These are phyloP conservation scores for Cataglyphis altisquamis DNA, from an alignment of 2,888 invertebrate species.

Conservation along the genomic window DNA sequence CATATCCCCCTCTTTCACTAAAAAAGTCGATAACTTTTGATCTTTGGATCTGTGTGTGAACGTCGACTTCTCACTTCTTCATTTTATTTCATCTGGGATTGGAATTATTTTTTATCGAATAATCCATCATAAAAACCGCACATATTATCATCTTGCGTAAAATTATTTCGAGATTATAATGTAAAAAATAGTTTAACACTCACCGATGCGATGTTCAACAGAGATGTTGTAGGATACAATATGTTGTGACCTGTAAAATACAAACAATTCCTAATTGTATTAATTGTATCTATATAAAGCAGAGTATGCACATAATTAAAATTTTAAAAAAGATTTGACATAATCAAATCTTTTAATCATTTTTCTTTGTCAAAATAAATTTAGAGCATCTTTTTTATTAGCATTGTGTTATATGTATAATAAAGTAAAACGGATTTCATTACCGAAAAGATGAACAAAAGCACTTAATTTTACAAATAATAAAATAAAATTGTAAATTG, in stretches of 20 bases:
- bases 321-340: not conserved
- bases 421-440: not conserved
- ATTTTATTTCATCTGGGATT: conserved; percentile 42
- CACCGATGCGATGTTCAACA: too few species aligned
- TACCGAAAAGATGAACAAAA: not conserved
- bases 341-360: not conserved
- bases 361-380: not conserved
- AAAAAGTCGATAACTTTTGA: conserved; percentile 67
- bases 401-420: not conserved
- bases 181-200: not conserved
- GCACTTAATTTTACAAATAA: not conserved
- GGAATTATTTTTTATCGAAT: conserved; percentile 27
- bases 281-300: not conserved
- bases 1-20: not conserved
- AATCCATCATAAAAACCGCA: conserved; percentile 24
- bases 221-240: too few species aligned
- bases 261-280: not conserved
- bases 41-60: conserved; percentile 21
- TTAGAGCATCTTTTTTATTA: not conserved
- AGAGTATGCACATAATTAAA: not conserved
- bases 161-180: not conserved
- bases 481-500: not conserved
- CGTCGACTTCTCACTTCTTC: conserved; percentile 34
- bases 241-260: not conserved
- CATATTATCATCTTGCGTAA: not conserved